Conservation (phyloP, 2,113 vertebrate genomes). For the Megaleporinus macrocephalus region DNA sequence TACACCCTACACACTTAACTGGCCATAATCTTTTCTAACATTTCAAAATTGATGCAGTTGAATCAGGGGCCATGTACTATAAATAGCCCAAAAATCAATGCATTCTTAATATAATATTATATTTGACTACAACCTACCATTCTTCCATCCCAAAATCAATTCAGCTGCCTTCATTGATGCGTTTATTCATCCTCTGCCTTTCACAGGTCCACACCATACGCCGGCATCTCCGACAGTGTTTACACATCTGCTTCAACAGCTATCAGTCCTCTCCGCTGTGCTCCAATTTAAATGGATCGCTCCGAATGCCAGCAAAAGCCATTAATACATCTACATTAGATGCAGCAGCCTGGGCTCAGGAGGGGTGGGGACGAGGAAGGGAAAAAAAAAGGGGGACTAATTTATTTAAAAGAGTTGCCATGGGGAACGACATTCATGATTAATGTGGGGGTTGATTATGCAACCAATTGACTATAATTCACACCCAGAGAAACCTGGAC, state of each 20-base stretch:
- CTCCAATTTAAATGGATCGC: constrained; percentile 35
- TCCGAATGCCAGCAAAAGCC: constrained; percentile 38
- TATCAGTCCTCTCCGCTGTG: constrained; percentile 4
- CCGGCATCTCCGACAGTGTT: neutral
- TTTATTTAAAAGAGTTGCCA: constrained; percentile 78
- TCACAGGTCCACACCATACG: no score
- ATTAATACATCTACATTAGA: constrained; percentile 60
- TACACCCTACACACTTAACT: no score
- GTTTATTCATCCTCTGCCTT: no score
- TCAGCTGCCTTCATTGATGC: no score
- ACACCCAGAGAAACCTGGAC: constrained; percentile 70
- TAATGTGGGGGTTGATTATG: constrained; percentile 78
- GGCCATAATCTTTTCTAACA: no score
- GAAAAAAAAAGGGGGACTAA: constrained; percentile 58
- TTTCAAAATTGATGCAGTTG: no score
- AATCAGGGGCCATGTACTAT: no score
- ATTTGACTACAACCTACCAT: no score
- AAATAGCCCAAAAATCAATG: no score
- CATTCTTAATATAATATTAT: no score
- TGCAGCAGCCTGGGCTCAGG: constrained; percentile 34
- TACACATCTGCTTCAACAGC: constrained; percentile 14
- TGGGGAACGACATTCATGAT: constrained; percentile 72
- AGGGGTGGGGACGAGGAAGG: constrained; percentile 16
- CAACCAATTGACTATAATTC: constrained; percentile 77
- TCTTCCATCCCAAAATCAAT: no score